phyloP scores from a whole-genome alignment of 1,140 invertebrate genomes.

The Pollicipes pollicipes region DNA sequence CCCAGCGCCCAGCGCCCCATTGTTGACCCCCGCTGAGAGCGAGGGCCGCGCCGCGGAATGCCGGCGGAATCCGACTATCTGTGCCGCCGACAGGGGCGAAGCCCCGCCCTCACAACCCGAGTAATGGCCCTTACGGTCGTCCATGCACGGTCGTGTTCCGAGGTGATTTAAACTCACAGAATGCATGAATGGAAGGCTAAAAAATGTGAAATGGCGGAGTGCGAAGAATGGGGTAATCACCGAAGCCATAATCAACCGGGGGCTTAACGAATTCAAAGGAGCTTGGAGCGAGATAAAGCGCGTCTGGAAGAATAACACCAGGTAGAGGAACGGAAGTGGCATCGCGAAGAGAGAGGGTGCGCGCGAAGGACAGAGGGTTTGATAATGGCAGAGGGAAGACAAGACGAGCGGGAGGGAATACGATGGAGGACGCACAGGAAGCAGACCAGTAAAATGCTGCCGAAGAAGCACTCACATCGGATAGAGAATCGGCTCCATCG shows the following conservation, averaged over 20 bases:
- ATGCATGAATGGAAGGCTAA: slow-evolving; percentile 1
- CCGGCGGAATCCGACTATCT: background rate
- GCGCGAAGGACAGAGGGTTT: no score
- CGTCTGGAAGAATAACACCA: background rate
- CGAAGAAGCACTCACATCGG: no score
- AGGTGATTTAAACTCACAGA: slow-evolving; percentile 2
- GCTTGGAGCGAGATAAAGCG: background rate
- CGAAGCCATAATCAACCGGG: background rate
- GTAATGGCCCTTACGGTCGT: background rate
- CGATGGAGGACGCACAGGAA: no score
- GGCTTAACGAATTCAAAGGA: background rate
- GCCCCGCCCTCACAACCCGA: background rate
- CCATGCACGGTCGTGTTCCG: background rate
- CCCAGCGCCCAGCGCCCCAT: background rate
- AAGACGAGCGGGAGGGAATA: no score
- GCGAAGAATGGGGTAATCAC: background rate
- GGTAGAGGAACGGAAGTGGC: background rate
- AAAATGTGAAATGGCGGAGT: background rate
- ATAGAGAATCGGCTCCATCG: no score
- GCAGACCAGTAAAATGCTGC: no score
- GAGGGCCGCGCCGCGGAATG: background rate
- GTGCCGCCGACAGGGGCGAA: background rate
- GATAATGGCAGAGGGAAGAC: no score
- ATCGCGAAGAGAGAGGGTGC: background rate
- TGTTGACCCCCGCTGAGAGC: background rate